Base-by-base conservation (phyloP, 30 jellyfish, hydroid and myxozoan species). In the Aurelia sp. region DNA sequence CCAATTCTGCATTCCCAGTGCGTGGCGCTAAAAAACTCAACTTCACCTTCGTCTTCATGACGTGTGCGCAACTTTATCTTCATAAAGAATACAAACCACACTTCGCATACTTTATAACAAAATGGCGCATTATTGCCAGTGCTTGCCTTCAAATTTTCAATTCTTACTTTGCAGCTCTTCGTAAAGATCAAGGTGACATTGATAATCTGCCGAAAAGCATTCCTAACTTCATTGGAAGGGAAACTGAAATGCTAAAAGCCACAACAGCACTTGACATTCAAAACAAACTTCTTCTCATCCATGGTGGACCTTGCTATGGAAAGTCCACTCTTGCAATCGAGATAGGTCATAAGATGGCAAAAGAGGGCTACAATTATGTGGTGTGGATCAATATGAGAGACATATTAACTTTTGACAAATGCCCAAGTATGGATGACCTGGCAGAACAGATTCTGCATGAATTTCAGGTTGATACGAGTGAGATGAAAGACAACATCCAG, bases 301-400 rank as follows among this genome's bases (percentile, higher is more conserved):
- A 60, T 24, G 85, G 85, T 15, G 85, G 85, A 18, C 85, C 85
- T 4, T 74, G 85, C 85, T 50, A 27, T 48, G 85, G 85, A 10
- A 74, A 74, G 55, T 44, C 85, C 8, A 18, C 85, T 20, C 41
- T 74, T 10, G 85, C 85, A 3, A 74, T 17, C 67, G 18, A 44
- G 59, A 19, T 74, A 13, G 85, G 85, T 17, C 85, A 74, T 59
- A 53, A 60, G 18, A 19, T 74, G 72, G 75, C 30, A 53, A 31
- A 74, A 74, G 17, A 18, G n/a, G 75, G 41, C 9, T 74, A 74
- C 35, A 74, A 74, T 59, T 74, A 53, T 44, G 73, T 74, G 50
- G 60, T 74, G 31, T 74, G 85, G 85, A 22, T 74, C 30, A 52
- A 74, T 33, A 74, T 74, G 85, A 51, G 85, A 24, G 85, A 74